Evolutionary conservation across 2,888 invertebrate genomes (phyloP), one percentile per base, ranked within the genome.

Genomic region (Hermodice carunculata): DNA sequence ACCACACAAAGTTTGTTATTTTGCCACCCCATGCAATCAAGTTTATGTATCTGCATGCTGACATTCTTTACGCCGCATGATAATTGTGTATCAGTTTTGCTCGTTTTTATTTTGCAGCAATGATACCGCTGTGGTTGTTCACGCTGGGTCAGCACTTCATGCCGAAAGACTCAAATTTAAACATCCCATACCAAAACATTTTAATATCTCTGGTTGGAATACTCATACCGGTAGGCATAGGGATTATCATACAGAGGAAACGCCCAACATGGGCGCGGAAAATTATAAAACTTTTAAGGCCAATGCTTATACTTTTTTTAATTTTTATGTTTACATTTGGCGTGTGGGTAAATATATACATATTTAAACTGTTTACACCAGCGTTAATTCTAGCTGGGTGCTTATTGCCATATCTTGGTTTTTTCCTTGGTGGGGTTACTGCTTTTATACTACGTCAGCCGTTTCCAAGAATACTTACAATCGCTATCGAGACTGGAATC

Each of bases 401-500:
- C 28, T 52, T 81, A 14, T 67, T 85, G 54, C 84, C 85, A 0
- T 84, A 83, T 63, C 51, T 77, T 6, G 85, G 84, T 1, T 85
- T 83, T 61, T 2, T 80, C 1, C 31, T 79, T 1, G 83, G 82
- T 3, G 81, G 78, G 1, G 14, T 81, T 1, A 60, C 78, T 3
- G 75, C 81, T 17, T 52, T 76, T 4, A 52, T 82, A 28, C 69
- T 63, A 26, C 66, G 79, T 24, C 81, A 79, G 63, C 74, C 76
- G 3, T 78, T 77, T 76, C 64, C 67, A 34, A 71, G 77, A 4
- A 65, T 82, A 2, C 79, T 80, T 60, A 94, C 97, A 4, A 95
- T 97, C 78, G 92, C 94, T 52, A 92, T 97, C 53, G 97, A 97
- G 70, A 86, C 86, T 0, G 84, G 96, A 56, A 91, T 96, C 59